Base-by-base conservation (phyloP, 2,888 invertebrate species). In the Seira sanloemensis region DNA sequence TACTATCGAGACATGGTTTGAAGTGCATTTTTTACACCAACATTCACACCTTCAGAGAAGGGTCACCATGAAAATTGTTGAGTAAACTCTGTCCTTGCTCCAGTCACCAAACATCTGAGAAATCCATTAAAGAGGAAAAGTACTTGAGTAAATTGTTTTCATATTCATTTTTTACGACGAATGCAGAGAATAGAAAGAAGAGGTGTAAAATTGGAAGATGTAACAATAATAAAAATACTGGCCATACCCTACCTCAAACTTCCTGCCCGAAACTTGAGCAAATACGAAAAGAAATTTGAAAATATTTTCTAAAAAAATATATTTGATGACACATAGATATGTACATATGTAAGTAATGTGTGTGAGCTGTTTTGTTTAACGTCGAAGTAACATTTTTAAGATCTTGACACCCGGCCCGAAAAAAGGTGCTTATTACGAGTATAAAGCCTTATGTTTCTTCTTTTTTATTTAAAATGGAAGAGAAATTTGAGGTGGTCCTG, bases 1-100 rank as follows among this genome's bases (percentile, higher is more conserved):
- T n/a, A n/a, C n/a, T n/a, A n/a, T n/a, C n/a, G n/a, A n/a, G n/a
- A n/a, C n/a, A n/a, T n/a, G n/a, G 4, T n/a, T 58, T 58, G 9
- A 54, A 58, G 76, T 23, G 7, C 24, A 16, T 78, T 75, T 75
- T 76, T 78, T 69, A 74, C 62, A 74, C 26, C 26, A 74, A 27
- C 24, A 78, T 83, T 83, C 83, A 83, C 83, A 83, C 83, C 78
- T 83, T 83, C 67, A 72, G n/a, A n/a, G 16, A 82, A 77, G 69
- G 78, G 62, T 74, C 83, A 66, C 65, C 26, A n/a, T 16, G 21
- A 25, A 67, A 67, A 67, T 25, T 50, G 50, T 50, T 50, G n/a
- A 12, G 50, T 18, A 50, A 50, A 50, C 50, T 50, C n/a, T 50
- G 50, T 50, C 50, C 24, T 65, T 65, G 65, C 21, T 65, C 65